Base-by-base conservation (phyloP, 2,797 vertebrate genomes). In the Ficedula albicollis region DNA sequence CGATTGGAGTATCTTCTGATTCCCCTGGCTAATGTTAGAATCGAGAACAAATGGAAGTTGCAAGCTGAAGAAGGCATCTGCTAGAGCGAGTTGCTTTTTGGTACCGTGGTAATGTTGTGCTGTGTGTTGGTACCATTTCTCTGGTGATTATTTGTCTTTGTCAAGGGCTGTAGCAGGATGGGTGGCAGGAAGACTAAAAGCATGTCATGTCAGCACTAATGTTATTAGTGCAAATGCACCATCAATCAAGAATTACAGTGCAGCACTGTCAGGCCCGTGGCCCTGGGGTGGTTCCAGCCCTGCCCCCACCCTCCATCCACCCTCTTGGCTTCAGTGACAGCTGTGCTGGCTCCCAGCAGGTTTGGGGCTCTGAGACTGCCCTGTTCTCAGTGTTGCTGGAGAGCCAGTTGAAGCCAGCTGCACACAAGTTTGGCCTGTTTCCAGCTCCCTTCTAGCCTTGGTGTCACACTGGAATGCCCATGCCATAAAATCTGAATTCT, bases 271-370 rank as follows among this genome's bases (percentile, higher is more conserved):
- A 36, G 13, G 46, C 34, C 29, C 1, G 1, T 41, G n/a, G 52
- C 52, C 30, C 59, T 54, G 39, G 39, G 39, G 46, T 29, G 34
- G 26, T 59, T 48, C 39, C 30, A 48, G 46, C 59, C 73, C 87
- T 66, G 59, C 39, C 66, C 18, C 39, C 52, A 26, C 29, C 38
- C 38, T 77, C 14, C n/a, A 56, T 22, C 64, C 79, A 44, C 15
- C 26, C 58, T 22, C 9, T 2, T 41, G 66, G 34, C 80, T 23
- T 59, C 87, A 59, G 58, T 46, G 73, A 34, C 80, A 72, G 66
- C 79, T 72, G 21, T 0, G 0, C 39, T 38, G 8, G 1, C 38
- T 25, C 18, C 38, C 0, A 0, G 43, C 19, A 39, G 64, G 34
- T 48, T 10, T 60, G 20, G 32, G 51, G 51, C 13, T n/a, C 38